phyloP scores from a whole-genome alignment of 35 echinoderm and acorn worm species.

The Anneissia japonica region DNA sequence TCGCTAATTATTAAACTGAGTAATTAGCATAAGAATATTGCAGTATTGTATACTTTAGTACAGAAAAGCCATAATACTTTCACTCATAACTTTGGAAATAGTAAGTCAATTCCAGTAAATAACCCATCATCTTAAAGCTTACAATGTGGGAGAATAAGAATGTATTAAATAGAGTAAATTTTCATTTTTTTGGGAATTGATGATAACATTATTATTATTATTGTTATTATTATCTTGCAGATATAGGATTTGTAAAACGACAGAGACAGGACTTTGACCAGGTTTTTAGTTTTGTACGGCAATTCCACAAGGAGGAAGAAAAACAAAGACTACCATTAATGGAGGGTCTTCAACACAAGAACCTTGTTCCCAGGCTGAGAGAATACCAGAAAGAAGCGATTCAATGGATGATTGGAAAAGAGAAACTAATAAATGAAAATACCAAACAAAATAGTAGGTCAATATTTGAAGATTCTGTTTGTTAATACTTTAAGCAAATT shows the following conservation, averaged over 20 bases:
- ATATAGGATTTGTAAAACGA: neutral
- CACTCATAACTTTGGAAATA: no score
- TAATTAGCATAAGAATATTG: no score
- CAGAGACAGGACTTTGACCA: conserved; percentile 50
- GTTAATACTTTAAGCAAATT: no score
- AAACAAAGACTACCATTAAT: neutral
- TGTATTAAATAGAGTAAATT: neutral
- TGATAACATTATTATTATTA: neutral
- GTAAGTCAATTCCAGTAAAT: neutral
- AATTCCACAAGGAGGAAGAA: conserved; percentile 42
- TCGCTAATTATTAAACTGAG: no score
- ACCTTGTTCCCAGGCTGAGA: conserved; percentile 48
- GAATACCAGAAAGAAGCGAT: conserved; percentile 77
- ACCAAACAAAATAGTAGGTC: neutral
- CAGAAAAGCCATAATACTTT: no score
- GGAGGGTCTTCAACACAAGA: conserved; percentile 37
- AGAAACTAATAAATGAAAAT: neutral
- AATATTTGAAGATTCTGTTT: neutral
- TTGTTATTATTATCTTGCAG: neutral
- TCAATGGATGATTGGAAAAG: conserved; percentile 80
- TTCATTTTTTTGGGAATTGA: neutral
- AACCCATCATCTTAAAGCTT: neutral
- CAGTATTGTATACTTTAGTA: no score
- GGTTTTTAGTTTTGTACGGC: conserved; percentile 57
- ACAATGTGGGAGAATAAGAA: neutral